Conservation (phyloP, 2,797 vertebrate genomes). For the Mormyrops boulengeri region DNA sequence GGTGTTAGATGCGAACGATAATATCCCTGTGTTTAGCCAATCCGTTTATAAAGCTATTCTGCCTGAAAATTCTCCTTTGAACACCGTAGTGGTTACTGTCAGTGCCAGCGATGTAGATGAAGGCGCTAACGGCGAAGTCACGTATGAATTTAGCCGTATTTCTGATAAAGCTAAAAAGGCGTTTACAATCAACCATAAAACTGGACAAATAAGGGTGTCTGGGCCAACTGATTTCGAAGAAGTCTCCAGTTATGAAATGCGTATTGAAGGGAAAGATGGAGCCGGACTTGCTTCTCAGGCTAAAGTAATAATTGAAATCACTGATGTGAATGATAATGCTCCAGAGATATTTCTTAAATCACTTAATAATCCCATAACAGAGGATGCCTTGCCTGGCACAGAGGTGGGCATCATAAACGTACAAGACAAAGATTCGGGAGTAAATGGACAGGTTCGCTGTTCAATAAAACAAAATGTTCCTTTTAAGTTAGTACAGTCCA, state of each 20-base stretch:
- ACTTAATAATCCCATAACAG: neutral
- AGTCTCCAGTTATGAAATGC: neutral
- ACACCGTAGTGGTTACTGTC: conserved; percentile 41
- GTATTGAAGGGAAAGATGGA: neutral
- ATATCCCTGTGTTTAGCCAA: neutral
- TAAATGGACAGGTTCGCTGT: neutral
- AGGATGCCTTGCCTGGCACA: neutral
- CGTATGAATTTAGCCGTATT: conserved; percentile 40
- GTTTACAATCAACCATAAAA: conserved; percentile 5
- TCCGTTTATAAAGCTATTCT: conserved; percentile 17
- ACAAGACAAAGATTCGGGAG: neutral
- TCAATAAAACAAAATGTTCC: neutral
- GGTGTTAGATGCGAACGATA: neutral
- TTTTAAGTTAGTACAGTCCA: neutral
- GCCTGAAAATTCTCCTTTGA: neutral
- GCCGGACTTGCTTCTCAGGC: neutral
- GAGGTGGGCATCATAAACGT: neutral
- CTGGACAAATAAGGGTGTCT: neutral
- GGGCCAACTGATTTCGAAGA: neutral
- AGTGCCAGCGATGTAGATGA: conserved; percentile 26
- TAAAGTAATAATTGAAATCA: neutral
- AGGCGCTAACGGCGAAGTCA: conserved; percentile 58
- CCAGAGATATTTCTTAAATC: neutral
- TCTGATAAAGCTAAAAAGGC: neutral
- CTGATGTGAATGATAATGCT: neutral